phyloP scores from a whole-genome alignment of 35 echinoderm and acorn worm species.

The Apostichopus parvimensis region DNA sequence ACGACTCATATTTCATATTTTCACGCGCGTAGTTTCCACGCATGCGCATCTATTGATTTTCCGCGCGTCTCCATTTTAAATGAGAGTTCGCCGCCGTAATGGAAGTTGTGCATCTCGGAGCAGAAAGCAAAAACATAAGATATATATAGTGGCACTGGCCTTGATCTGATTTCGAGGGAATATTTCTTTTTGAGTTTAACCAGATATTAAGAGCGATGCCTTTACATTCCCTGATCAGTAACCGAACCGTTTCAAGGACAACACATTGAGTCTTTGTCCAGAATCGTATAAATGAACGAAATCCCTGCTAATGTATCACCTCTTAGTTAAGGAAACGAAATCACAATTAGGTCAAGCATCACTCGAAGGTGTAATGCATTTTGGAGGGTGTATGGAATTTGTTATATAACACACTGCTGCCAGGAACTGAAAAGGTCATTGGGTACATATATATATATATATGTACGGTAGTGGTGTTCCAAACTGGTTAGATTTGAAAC shows the following conservation, averaged over 20 bases:
- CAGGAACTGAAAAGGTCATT: not conserved
- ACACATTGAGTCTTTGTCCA: not conserved
- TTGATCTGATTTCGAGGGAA: slow-evolving; percentile 21
- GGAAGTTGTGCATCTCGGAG: not conserved
- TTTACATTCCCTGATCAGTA: not conserved
- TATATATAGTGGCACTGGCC: not conserved
- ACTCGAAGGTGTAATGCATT: not conserved
- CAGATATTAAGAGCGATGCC: not conserved
- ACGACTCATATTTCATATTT: slow-evolving; percentile 13
- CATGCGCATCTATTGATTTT: slow-evolving; percentile 13
- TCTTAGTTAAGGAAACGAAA: not conserved
- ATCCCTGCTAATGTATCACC: not conserved
- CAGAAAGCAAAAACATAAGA: not conserved
- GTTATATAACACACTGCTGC: not conserved
- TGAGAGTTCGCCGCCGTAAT: not conserved
- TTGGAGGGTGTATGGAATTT: not conserved
- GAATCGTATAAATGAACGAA: not conserved
- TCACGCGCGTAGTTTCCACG: not conserved
- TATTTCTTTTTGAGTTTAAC: not conserved
- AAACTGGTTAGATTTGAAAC: no score
- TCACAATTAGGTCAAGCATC: slow-evolving; percentile 12
- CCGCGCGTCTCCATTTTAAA: slow-evolving; percentile 12
- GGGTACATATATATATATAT: not conserved
- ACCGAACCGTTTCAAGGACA: not conserved
- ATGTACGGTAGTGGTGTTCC: not conserved